Percentiles rank a stretch among this genome's conserved stretches.
Conservation (phyloP, 2,888 invertebrate genomes). For the Oegoconia quadripuncta region DNA sequence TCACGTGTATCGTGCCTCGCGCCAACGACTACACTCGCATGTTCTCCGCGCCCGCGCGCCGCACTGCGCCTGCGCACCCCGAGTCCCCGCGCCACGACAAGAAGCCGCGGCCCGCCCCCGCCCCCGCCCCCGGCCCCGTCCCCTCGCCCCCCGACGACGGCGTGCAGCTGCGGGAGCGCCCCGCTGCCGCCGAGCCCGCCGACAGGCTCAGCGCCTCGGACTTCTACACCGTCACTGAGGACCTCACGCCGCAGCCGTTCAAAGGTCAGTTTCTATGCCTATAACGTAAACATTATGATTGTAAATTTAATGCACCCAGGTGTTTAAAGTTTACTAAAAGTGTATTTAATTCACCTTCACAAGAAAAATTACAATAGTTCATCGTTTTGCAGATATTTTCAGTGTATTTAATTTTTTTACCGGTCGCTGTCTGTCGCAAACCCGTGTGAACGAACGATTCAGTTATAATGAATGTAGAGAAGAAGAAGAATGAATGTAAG, state of each 20-base stretch:
- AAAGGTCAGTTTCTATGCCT: constrained; percentile 58
- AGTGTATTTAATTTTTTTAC: too few species aligned
- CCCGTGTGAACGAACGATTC: too few species aligned
- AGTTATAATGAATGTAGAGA: too few species aligned
- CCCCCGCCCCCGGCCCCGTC: constrained; percentile 16
- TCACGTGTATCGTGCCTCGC: constrained; percentile 82
- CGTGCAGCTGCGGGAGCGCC: constrained; percentile 19
- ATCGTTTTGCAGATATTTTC: too few species aligned
- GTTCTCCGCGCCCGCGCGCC: constrained; percentile 68
- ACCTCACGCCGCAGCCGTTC: constrained; percentile 70
- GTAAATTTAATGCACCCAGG: too few species aligned
- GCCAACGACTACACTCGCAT: constrained; percentile 74
- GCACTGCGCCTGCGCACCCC: constrained; percentile 62
- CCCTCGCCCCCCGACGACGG: constrained; percentile 10
- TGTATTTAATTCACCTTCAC: too few species aligned
- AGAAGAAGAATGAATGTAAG: too few species aligned
- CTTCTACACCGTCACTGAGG: constrained; percentile 70
- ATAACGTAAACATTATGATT: too few species aligned
- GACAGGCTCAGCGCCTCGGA: constrained; percentile 71
- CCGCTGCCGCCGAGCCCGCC: constrained; percentile 26
- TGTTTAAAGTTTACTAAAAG: too few species aligned
- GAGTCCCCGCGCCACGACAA: constrained; percentile 67
- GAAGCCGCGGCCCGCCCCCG: constrained; percentile 55
- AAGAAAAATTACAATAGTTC: too few species aligned
- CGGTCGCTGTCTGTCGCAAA: too few species aligned